These are phyloP conservation scores for Agonopterix subpropinquella DNA, from an alignment of 2,888 invertebrate genomes.

Conservation along the genomic window DNA sequence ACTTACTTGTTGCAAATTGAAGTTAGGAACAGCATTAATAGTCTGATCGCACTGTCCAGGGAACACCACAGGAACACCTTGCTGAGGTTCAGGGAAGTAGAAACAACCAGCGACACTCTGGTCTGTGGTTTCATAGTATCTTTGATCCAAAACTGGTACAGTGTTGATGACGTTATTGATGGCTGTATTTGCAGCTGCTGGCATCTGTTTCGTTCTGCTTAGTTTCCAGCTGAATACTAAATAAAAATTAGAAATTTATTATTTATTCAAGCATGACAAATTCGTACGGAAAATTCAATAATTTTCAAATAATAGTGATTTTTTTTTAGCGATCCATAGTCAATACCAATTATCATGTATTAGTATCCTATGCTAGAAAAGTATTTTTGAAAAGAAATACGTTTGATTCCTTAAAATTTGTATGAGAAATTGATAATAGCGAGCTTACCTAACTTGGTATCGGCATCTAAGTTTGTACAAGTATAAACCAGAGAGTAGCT, in stretches of 20 bases:
- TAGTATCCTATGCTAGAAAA: neutral
- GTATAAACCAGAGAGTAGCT: conserved; percentile 78
- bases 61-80: conserved; percentile 38
- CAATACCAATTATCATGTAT: conserved; percentile 21
- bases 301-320: neutral
- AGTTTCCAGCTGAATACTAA: conserved; percentile 55
- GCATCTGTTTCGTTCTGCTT: conserved; percentile 35
- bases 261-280: neutral
- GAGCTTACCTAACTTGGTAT: conserved; percentile 38
- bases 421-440: neutral
- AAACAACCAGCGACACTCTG: conserved; percentile 45
- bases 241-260: conserved; percentile 9
- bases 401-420: neutral
- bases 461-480: conserved; percentile 53
- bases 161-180: conserved; percentile 26
- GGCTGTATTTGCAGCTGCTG: conserved; percentile 10
- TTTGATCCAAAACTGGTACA: conserved; percentile 33
- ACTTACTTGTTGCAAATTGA: conserved; percentile 29
- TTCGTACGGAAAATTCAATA: neutral
- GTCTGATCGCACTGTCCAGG: conserved; percentile 46
- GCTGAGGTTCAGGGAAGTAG: conserved; percentile 42
- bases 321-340: neutral
- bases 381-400: neutral
- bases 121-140: conserved; percentile 31
- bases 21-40: conserved; percentile 33